Conservation (phyloP, 2,888 invertebrate genomes). For the Drosophila acutilabella region DNA sequence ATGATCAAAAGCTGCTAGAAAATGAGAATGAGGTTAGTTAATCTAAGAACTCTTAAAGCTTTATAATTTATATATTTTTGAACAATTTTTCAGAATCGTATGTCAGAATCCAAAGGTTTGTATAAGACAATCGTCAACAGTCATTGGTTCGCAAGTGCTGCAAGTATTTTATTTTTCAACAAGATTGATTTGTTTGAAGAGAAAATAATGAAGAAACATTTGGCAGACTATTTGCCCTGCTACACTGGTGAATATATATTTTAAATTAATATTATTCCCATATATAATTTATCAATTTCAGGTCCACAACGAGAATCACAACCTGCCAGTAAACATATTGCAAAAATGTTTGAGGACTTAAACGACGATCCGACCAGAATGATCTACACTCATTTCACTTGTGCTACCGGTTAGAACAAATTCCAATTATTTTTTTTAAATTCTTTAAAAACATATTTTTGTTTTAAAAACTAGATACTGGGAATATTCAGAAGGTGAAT, state of each 20-base stretch:
- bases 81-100: constrained; percentile 91
- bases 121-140: constrained; percentile 99
- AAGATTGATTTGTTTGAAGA: constrained; percentile 99
- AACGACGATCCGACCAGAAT: constrained; percentile 97
- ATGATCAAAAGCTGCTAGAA: constrained; percentile 99
- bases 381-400: constrained; percentile 99
- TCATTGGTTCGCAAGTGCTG: constrained; percentile 99
- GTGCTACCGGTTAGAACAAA: constrained; percentile 96
- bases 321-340: constrained; percentile 99
- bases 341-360: constrained; percentile 99
- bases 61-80: background rate
- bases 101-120: constrained; percentile 99
- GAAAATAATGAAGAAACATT: constrained; percentile 99
- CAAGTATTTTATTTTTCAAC: constrained; percentile 99
- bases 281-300: constrained; percentile 79
- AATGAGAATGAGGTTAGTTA: constrained; percentile 99
- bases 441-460: background rate
- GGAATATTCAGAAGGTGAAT: constrained; percentile 97
- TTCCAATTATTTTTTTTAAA: background rate
- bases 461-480: constrained; percentile 90
- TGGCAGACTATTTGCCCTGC: constrained; percentile 99
- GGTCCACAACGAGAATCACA: constrained; percentile 98
- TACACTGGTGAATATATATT: constrained; percentile 92
- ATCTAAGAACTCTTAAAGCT: too few relatives aligned
- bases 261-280: too few relatives aligned